These are phyloP conservation scores for Nycteola revayana DNA, from an alignment of 2,888 invertebrate genomes.

Conservation along the genomic window DNA sequence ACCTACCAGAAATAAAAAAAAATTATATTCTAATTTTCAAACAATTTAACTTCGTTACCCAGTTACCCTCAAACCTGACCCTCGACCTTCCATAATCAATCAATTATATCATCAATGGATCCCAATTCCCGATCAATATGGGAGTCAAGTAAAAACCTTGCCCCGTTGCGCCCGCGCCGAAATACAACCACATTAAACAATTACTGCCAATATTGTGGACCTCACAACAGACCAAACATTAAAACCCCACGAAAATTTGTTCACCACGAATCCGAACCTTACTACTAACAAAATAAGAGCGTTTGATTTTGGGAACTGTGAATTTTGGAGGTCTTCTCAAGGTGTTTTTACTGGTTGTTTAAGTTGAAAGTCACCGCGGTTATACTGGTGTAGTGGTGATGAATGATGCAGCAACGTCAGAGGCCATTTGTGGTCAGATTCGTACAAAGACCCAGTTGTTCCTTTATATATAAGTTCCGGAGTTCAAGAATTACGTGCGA, in stretches of 20 bases:
- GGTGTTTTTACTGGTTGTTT: constrained; percentile 31
- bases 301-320: constrained; percentile 1
- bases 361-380: constrained; percentile 69
- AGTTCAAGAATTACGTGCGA: constrained; percentile 22
- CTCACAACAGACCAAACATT: constrained; percentile 31
- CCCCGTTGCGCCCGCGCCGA: constrained; percentile 31
- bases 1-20: no score
- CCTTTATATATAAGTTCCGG: constrained; percentile 24
- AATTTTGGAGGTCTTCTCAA: constrained; percentile 4
- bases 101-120: constrained; percentile 18
- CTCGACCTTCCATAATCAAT: constrained; percentile 8
- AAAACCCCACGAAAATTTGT: constrained; percentile 9
- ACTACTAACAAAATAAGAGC: constrained; percentile 8
- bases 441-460: constrained; percentile 31
- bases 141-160: constrained; percentile 19
- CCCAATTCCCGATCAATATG: constrained; percentile 35
- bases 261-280: constrained; percentile 14
- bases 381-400: constrained; percentile 23
- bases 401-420: constrained; percentile 29
- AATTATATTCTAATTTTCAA: no score
- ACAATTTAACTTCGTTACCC: no score
- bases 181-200: constrained; percentile 60
- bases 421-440: constrained; percentile 17
- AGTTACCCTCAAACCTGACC: no score
- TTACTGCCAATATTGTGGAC: constrained; percentile 64